Conservation (phyloP, 2,797 vertebrate genomes). For the Takifugu rubripes region DNA sequence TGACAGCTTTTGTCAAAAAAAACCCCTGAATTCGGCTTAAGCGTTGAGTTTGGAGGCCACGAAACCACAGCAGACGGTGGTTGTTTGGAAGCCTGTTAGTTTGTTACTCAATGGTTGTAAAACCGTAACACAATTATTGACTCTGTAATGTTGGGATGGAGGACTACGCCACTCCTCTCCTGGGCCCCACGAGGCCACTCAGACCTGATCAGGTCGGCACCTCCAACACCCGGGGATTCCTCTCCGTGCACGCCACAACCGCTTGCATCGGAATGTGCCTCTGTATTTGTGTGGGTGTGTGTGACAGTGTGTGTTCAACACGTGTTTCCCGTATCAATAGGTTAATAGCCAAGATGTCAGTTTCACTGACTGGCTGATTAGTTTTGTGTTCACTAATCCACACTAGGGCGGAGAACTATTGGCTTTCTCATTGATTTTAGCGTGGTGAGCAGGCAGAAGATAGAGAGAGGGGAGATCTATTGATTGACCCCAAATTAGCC, state of each 20-base stretch:
- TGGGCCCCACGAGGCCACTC: no score
- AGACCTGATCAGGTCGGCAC: no score
- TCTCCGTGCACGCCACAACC: constrained; percentile 6
- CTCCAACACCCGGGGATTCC: neutral
- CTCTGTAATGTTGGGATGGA: no score
- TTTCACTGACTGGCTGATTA: constrained; percentile 90
- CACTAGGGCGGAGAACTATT: constrained; percentile 76
- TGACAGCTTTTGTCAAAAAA: no score
- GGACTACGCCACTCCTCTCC: no score
- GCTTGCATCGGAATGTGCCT: constrained; percentile 57
- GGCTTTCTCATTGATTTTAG: constrained; percentile 83
- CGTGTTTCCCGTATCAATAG: constrained; percentile 81
- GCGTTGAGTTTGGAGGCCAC: no score
- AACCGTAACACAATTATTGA: no score
- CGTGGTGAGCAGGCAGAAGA: constrained; percentile 75
- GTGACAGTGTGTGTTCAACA: constrained; percentile 51
- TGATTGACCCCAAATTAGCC: constrained; percentile 85
- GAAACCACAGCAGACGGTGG: no score
- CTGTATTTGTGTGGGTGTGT: constrained; percentile 17
- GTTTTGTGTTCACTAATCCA: constrained; percentile 91
- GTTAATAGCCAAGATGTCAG: constrained; percentile 89
- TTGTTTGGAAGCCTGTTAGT: no score
- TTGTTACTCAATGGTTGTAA: no score
- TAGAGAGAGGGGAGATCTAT: constrained; percentile 79
- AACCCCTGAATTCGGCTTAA: no score